These are phyloP conservation scores for Cremastinae sp. DNA, from an alignment of 2,888 invertebrate species.

Conservation along the genomic window DNA sequence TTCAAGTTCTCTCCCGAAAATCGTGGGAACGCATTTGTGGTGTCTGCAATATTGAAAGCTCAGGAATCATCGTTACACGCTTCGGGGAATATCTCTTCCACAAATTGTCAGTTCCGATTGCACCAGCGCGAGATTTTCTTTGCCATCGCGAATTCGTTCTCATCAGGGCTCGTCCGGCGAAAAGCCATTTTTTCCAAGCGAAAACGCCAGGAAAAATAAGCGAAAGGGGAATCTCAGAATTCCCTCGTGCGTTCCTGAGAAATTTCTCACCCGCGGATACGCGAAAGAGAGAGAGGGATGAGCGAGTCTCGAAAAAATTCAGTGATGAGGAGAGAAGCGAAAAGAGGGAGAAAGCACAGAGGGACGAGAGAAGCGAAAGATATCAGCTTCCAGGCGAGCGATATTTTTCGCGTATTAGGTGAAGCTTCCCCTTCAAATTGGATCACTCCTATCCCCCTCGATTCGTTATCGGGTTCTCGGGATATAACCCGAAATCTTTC, in stretches of 20 bases:
- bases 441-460: slow-evolving; percentile 33
- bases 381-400: slow-evolving; percentile 33
- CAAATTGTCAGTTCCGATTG: slow-evolving; percentile 51
- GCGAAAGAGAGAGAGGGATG: slow-evolving; percentile 4
- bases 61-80: slow-evolving; percentile 12
- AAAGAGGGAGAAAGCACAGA: slow-evolving; percentile 13
- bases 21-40: not conserved
- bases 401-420: slow-evolving; percentile 36
- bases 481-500: slow-evolving; percentile 26
- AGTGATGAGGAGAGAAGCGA: slow-evolving; percentile 8
- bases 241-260: slow-evolving; percentile 40
- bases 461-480: slow-evolving; percentile 47
- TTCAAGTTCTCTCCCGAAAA: slow-evolving; percentile 6
- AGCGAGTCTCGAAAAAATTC: slow-evolving; percentile 27
- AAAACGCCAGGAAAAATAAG: slow-evolving; percentile 2
- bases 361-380: slow-evolving; percentile 45
- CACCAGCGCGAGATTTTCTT: slow-evolving; percentile 21
- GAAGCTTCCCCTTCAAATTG: slow-evolving; percentile 38
- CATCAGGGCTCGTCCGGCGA: slow-evolving; percentile 16
- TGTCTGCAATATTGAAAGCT: slow-evolving; percentile 15
- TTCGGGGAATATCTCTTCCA: slow-evolving; percentile 23
- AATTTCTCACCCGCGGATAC: not conserved
- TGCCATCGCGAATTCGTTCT: slow-evolving; percentile 20
- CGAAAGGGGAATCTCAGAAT: slow-evolving; percentile 20
- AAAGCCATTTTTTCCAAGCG: slow-evolving; percentile 4